These are phyloP conservation scores for Drosophila fuyamai DNA, from an alignment of 1,140 invertebrate genomes.

Conservation along the genomic window DNA sequence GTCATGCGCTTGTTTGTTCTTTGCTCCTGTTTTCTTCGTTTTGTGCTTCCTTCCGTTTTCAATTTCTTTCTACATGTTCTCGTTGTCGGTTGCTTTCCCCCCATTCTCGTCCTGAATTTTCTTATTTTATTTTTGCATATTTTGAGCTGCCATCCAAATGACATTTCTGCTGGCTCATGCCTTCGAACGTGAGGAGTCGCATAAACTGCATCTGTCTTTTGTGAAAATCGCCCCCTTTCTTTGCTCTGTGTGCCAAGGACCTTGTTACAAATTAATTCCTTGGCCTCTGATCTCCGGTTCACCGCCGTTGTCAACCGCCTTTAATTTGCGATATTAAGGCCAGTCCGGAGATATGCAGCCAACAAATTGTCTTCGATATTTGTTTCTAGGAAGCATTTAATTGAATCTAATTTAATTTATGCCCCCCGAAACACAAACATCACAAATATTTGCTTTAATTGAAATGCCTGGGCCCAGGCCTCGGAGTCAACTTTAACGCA, in stretches of 20 bases:
- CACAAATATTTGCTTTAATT: constrained; percentile 67
- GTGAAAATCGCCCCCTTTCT: constrained; percentile 1
- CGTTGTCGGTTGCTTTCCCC: constrained; percentile 15
- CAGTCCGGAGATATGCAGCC: not conserved
- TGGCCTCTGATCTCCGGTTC: constrained; percentile 27
- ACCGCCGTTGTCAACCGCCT: constrained; percentile 14
- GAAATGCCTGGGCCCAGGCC: constrained; percentile 50
- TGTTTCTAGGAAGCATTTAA: constrained; percentile 55
- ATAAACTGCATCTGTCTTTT: constrained; percentile 32
- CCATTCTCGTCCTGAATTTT: constrained; percentile 12
- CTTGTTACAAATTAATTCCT: constrained; percentile 55
- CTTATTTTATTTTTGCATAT: constrained; percentile 58
- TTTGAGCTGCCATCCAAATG: constrained; percentile 57
- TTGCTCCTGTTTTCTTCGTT: constrained; percentile 50
- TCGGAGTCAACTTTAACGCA: constrained; percentile 53
- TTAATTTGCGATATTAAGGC: constrained; percentile 7
- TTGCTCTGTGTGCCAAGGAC: constrained; percentile 58
- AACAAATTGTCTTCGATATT: constrained; percentile 38
- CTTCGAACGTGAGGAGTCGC: constrained; percentile 14
- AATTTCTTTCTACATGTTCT: constrained; percentile 68
- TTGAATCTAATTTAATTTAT: constrained; percentile 78
- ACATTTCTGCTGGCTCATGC: constrained; percentile 60
- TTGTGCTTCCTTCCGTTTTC: constrained; percentile 77
- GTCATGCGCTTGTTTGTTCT: constrained; percentile 81
- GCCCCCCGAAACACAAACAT: constrained; percentile 28